A percentile compares a stretch with the other conserved stretches of the same genome.
Evolutionary conservation across 2,888 invertebrate species (phyloP).

Genomic region (Carcina quercana): DNA sequence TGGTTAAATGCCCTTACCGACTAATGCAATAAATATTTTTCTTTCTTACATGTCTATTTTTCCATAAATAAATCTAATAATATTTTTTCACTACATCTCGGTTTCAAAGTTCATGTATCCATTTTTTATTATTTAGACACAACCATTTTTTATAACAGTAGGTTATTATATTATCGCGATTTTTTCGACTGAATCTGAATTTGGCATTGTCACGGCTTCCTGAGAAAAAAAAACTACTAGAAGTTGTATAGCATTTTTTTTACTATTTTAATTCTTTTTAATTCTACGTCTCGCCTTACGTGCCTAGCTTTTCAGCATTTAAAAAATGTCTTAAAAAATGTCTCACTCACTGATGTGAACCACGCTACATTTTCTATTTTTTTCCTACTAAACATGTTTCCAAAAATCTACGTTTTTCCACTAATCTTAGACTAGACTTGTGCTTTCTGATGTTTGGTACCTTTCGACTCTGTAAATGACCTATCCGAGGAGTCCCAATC

Average conservation of each 20-base stretch:
- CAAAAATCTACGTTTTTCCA: slow-evolving; percentile 67
- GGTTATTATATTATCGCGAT: slow-evolving; percentile 35
- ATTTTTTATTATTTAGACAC: slow-evolving; percentile 67
- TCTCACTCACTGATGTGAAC: slow-evolving; percentile 54
- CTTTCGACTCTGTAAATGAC: slow-evolving; percentile 11
- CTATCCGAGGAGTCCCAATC: no score
- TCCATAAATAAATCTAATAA: slow-evolving; percentile 67
- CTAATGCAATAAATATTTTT: slow-evolving; percentile 70
- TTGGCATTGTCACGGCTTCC: slow-evolving; percentile 54
- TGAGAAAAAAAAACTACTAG: slow-evolving; percentile 31
- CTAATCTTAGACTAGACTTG: slow-evolving; percentile 55
- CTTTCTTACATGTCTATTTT: slow-evolving; percentile 54
- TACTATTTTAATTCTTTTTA: slow-evolving; percentile 26
- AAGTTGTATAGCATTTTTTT: slow-evolving; percentile 33
- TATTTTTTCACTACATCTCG: slow-evolving; percentile 52
- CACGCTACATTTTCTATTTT: slow-evolving; percentile 29
- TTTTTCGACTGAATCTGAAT: slow-evolving; percentile 44
- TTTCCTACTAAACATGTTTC: slow-evolving; percentile 67
- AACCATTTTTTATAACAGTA: slow-evolving; percentile 66
- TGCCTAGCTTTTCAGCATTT: slow-evolving; percentile 37
- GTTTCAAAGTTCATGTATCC: slow-evolving; percentile 54
- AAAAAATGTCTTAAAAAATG: slow-evolving; percentile 53
- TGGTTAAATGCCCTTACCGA: slow-evolving; percentile 56
- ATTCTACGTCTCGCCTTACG: slow-evolving; percentile 22
- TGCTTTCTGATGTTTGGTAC: slow-evolving; percentile 54